These are phyloP conservation scores for Uropetala carovei DNA, from an alignment of 2,888 invertebrate genomes.

Conservation along the genomic window DNA sequence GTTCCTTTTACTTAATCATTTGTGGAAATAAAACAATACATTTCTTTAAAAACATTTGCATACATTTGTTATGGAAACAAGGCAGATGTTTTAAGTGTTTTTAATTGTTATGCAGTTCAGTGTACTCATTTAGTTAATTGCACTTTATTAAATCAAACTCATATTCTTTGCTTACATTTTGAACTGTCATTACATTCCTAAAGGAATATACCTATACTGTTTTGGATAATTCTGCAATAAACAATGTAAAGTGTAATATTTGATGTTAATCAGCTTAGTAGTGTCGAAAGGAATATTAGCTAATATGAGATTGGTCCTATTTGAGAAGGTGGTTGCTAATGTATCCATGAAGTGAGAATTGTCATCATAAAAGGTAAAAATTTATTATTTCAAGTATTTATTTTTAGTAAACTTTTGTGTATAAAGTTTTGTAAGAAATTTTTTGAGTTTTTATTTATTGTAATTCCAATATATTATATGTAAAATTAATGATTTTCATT, in stretches of 20 bases:
- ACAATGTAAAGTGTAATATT: constrained; percentile 16
- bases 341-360: constrained; percentile 41
- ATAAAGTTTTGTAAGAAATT: neutral
- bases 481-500: too few relatives aligned
- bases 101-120: too few relatives aligned
- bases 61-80: too few relatives aligned
- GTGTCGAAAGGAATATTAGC: neutral
- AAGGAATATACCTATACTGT: neutral
- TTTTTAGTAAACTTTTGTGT: neutral
- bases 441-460: neutral
- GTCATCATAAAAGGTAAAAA: constrained; percentile 37
- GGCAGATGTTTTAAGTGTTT: too few relatives aligned
- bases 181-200: too few relatives aligned
- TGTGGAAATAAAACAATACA: too few relatives aligned
- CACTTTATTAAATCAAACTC: too few relatives aligned
- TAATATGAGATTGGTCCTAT: constrained; percentile 59
- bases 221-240: constrained; percentile 6
- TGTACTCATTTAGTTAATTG: too few relatives aligned
- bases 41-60: too few relatives aligned
- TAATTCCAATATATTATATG: neutral
- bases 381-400: neutral
- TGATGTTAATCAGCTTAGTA: neutral
- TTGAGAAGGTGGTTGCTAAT: constrained; percentile 38
- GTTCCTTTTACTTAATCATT: too few relatives aligned
- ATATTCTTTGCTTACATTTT: too few relatives aligned